These are phyloP conservation scores for Zaprionus inermis DNA, from an alignment of 1,140 invertebrate genomes.

Conservation along the genomic window DNA sequence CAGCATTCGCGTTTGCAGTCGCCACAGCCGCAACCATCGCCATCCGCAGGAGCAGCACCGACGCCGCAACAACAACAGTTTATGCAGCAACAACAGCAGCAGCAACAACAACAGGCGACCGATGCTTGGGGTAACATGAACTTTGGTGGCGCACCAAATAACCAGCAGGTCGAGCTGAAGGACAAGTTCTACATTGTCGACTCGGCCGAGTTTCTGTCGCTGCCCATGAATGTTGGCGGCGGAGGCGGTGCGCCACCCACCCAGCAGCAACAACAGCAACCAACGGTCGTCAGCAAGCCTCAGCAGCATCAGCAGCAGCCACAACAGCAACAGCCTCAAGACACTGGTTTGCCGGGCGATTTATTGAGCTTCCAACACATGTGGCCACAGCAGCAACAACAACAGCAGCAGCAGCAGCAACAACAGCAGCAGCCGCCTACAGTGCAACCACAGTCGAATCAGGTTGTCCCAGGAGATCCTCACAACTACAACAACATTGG, in stretches of 20 bases:
- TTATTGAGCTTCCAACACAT: constrained; percentile 79
- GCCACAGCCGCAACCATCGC: constrained; percentile 67
- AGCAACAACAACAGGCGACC: constrained; percentile 47
- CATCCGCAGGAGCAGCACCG: constrained; percentile 62
- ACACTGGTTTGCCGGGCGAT: constrained; percentile 62
- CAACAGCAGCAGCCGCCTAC: constrained; percentile 61
- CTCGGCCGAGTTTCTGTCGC: constrained; percentile 78
- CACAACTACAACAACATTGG: constrained; percentile 83
- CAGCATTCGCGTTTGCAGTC: constrained; percentile 75
- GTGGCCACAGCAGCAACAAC: constrained; percentile 71
- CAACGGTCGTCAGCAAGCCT: constrained; percentile 47
- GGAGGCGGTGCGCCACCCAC: constrained; percentile 31
- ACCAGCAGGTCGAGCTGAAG: constrained; percentile 72
- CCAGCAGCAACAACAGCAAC: constrained; percentile 62
- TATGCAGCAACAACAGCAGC: constrained; percentile 45
- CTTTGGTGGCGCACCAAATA: constrained; percentile 63
- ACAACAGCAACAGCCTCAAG: constrained; percentile 66
- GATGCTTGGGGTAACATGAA: constrained; percentile 73
- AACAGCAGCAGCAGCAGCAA: constrained; percentile 51
- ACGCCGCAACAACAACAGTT: constrained; percentile 58
- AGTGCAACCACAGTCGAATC: constrained; percentile 50
- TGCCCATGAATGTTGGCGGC: constrained; percentile 78
- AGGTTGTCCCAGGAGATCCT: constrained; percentile 53
- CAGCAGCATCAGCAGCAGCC: constrained; percentile 54
- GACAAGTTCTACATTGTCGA: constrained; percentile 81